A percentile compares a stretch with the other conserved stretches of the same genome.
These are phyloP conservation scores for Lophotriccus pileatus DNA, from an alignment of 2,797 vertebrate genomes.

Conservation along the genomic window DNA sequence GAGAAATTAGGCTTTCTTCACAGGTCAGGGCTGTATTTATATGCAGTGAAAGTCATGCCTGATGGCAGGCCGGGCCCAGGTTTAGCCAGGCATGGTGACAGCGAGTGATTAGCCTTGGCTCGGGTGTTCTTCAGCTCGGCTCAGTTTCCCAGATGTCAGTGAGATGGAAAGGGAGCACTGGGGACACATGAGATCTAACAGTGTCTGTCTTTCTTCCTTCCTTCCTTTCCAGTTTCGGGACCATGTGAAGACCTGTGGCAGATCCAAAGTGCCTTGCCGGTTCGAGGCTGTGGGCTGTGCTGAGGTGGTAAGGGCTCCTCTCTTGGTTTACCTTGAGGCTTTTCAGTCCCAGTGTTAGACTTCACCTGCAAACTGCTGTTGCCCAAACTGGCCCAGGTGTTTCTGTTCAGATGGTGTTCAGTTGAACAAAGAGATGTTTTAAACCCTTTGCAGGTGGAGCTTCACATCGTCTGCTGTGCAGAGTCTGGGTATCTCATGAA, in stretches of 20 bases:
- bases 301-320: constrained; percentile 83
- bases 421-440: background rate
- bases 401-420: background rate
- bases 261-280: constrained; percentile 85
- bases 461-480: background rate
- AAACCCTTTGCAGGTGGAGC: background rate
- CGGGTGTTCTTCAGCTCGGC: background rate
- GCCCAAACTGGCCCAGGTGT: background rate
- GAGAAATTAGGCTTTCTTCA: background rate
- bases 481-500: background rate
- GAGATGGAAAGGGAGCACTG: background rate
- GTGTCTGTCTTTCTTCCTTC: background rate
- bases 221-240: constrained; percentile 83
- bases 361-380: background rate
- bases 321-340: background rate
- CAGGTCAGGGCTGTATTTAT: background rate
- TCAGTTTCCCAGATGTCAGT: background rate
- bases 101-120: background rate
- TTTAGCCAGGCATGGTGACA: background rate
- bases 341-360: background rate
- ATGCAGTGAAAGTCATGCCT: background rate
- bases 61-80: background rate
- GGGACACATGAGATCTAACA: background rate
- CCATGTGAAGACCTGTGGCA: constrained; percentile 83
- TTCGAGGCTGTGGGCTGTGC: constrained; percentile 88